Evolutionary conservation across 2,797 vertebrate genomes (phyloP).

Genomic region (Phalloptychus januarius): DNA sequence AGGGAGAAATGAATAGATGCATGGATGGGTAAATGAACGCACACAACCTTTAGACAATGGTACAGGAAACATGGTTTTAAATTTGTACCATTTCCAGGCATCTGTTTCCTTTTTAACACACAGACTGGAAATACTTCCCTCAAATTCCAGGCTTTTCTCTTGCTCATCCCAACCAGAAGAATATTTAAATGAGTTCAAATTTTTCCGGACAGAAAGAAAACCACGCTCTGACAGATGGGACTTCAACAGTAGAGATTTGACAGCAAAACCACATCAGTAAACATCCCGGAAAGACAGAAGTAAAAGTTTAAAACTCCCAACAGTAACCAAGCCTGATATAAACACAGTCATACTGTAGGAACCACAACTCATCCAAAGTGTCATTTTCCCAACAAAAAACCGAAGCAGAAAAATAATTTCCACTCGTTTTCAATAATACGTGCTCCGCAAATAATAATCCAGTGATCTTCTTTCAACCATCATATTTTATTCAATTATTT

Average conservation of each 20-base stretch:
- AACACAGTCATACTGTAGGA: slow-evolving; percentile 18
- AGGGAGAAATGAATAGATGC: neutral
- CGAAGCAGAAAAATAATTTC: slow-evolving; percentile 18
- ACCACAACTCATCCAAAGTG: slow-evolving; percentile 31
- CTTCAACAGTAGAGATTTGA: neutral
- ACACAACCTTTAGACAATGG: neutral
- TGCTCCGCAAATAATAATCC: slow-evolving; percentile 11
- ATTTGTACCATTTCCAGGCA: neutral
- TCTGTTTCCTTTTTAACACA: neutral
- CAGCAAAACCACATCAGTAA: slow-evolving; percentile 33
- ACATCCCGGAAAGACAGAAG: slow-evolving; percentile 30
- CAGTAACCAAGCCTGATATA: slow-evolving; percentile 42
- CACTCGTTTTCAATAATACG: slow-evolving; percentile 10
- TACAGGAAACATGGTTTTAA: neutral
- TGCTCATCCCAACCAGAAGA: neutral
- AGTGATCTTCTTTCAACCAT: neutral
- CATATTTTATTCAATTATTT: slow-evolving; percentile 15
- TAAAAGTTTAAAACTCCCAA: slow-evolving; percentile 27
- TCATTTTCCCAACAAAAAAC: slow-evolving; percentile 30
- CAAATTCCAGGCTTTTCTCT: neutral
- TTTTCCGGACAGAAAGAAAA: slow-evolving; percentile 18
- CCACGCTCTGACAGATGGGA: slow-evolving; percentile 29
- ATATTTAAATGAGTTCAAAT: neutral
- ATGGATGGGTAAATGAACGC: neutral
- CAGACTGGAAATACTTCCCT: neutral